Conservation (phyloP, 1,140 invertebrate genomes). For the Rhyzopertha dominica region DNA sequence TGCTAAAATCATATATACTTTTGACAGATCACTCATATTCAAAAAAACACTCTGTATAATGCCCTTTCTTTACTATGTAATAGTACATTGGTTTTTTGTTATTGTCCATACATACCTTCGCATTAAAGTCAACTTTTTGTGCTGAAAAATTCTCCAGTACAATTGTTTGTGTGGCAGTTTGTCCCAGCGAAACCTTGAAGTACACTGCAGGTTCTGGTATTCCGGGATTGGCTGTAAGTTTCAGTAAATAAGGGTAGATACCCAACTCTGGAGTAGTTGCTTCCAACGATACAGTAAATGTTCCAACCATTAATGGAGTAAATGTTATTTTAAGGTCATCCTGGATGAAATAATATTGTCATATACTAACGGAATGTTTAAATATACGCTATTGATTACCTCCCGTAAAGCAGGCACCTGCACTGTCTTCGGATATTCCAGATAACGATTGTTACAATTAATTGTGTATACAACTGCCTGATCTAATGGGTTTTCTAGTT, state of each 20-base stretch:
- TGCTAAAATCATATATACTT: no score
- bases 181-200: conserved; percentile 24
- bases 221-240: conserved; percentile 19
- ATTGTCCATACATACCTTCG: conserved; percentile 14
- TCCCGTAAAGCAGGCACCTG: background rate
- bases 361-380: conserved; percentile 3
- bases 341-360: conserved; percentile 16
- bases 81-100: no score
- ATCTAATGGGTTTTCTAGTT: conserved; percentile 29
- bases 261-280: conserved; percentile 28
- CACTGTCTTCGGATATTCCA: conserved; percentile 24
- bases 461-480: conserved; percentile 21
- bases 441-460: conserved; percentile 15
- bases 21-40: no score
- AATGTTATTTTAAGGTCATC: conserved; percentile 21
- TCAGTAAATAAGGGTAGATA: conserved; percentile 21
- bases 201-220: conserved; percentile 15
- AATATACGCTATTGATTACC: background rate
- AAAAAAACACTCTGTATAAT: no score
- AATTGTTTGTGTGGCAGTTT: conserved; percentile 12
- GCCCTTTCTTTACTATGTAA: no score
- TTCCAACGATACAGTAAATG: conserved; percentile 13
- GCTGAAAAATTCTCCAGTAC: conserved; percentile 17
- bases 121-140: conserved; percentile 13
- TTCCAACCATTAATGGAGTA: conserved; percentile 16